These are phyloP conservation scores for Busseola fusca DNA, from an alignment of 2,888 invertebrate species.

Conservation along the genomic window DNA sequence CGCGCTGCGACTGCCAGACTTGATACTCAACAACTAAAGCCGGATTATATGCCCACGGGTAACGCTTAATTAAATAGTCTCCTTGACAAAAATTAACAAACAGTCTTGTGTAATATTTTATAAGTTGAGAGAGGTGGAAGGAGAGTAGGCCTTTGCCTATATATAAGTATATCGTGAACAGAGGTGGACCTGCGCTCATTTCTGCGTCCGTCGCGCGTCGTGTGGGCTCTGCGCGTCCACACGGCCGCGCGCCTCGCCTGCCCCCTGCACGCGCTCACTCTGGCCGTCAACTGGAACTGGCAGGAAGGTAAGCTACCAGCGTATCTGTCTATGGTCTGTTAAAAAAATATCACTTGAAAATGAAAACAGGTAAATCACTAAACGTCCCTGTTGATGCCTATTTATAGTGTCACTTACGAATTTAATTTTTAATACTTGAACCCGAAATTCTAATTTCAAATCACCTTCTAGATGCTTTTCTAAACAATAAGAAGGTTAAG, in stretches of 20 bases:
- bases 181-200: conserved; percentile 79
- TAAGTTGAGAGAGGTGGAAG: too few species aligned
- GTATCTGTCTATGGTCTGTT: not conserved
- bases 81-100: not conserved
- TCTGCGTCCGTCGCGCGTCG: conserved; percentile 72
- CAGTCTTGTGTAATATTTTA: too few species aligned
- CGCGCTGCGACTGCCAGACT: conserved; percentile 72
- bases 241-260: conserved; percentile 65
- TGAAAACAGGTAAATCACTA: not conserved
- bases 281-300: conserved; percentile 70
- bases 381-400: not conserved
- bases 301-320: conserved; percentile 39
- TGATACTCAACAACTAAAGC: conserved; percentile 25
- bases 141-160: not conserved
- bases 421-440: not conserved
- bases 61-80: not conserved
- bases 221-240: conserved; percentile 76
- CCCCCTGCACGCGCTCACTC: conserved; percentile 62
- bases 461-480: not conserved
- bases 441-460: not conserved
- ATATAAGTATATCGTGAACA: conserved; percentile 52
- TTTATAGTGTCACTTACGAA: not conserved
- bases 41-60: conserved; percentile 76
- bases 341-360: not conserved
- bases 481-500: not conserved